A percentile compares a stretch with the other conserved stretches of the same genome.
Evolutionary conservation across 2,797 vertebrate genomes (phyloP).

Genomic region (Tauraco hartlaubi): DNA sequence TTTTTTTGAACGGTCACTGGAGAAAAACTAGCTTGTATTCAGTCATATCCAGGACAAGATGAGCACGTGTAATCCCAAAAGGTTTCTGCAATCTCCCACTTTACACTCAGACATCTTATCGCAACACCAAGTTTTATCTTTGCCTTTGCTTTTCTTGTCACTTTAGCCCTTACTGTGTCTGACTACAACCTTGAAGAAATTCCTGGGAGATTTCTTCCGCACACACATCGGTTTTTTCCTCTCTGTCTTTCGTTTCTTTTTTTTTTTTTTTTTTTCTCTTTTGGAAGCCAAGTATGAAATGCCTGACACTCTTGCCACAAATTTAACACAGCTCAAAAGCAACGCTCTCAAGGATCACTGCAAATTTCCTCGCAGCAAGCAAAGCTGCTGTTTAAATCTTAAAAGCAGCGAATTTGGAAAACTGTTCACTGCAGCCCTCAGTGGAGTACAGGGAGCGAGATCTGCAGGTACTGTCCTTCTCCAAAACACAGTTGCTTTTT

Average conservation of each 20-base stretch:
- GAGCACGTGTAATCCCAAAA: constrained; percentile 61
- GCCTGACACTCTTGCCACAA: constrained; percentile 90
- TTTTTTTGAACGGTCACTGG: constrained; percentile 7
- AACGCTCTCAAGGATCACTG: neutral
- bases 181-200: constrained; percentile 42
- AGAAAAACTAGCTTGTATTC: constrained; percentile 69
- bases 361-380: neutral
- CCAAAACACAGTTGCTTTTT: neutral
- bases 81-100: constrained; percentile 47
- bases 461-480: neutral
- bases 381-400: constrained; percentile 1
- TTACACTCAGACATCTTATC: constrained; percentile 64
- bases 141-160: constrained; percentile 53
- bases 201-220: constrained; percentile 63
- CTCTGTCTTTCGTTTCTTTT: neutral
- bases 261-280: constrained; percentile 21
- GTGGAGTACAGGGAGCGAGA: neutral
- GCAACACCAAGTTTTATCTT: constrained; percentile 21
- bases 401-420: neutral
- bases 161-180: constrained; percentile 16
- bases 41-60: constrained; percentile 72
- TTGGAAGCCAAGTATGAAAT: constrained; percentile 95
- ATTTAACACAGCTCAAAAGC: constrained; percentile 85
- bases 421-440: neutral
- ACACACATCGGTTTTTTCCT: neutral